A percentile compares a stretch with the other conserved stretches of the same genome.
Conservation (phyloP, 2,113 vertebrate genomes). For the Nipponia nippon region DNA sequence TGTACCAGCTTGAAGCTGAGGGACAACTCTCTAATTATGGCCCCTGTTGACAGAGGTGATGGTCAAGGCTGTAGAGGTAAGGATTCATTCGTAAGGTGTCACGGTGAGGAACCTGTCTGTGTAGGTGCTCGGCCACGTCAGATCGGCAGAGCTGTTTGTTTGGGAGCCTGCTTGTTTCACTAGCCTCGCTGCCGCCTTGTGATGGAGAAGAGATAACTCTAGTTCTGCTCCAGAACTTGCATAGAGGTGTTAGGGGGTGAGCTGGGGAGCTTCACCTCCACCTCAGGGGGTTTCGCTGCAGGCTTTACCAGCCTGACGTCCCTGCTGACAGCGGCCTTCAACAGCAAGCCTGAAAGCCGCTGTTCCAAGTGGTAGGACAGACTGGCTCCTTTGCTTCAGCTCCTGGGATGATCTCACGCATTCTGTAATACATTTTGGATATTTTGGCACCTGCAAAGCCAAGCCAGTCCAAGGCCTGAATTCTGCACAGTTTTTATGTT, state of each 20-base stretch:
- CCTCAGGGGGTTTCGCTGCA: fast-evolving
- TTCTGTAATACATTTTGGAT: not conserved
- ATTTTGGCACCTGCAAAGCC: not conserved
- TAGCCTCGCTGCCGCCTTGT: not conserved
- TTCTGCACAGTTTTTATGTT: not conserved
- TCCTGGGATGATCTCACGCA: not conserved
- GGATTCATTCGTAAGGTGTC: fast-evolving
- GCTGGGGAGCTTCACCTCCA: not conserved
- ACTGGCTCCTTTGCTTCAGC: not conserved
- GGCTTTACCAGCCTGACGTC: fast-evolving
- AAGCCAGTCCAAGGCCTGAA: not conserved
- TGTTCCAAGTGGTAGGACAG: not conserved
- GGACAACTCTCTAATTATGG: not conserved
- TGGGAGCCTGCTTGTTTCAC: not conserved
- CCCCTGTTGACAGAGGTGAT: not conserved
- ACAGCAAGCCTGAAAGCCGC: fast-evolving
- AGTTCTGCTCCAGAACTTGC: not conserved
- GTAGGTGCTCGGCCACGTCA: fast-evolving
- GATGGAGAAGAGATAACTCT: not conserved
- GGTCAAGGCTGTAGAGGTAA: not conserved
- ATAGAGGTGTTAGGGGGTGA: fast-evolving
- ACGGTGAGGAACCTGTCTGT: not conserved
- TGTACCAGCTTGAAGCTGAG: not conserved
- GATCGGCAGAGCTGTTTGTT: not conserved
- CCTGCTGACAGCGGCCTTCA: not conserved